Evolutionary conservation across 2,888 invertebrate species (phyloP).

Genomic region (Drosophila lutescens): DNA sequence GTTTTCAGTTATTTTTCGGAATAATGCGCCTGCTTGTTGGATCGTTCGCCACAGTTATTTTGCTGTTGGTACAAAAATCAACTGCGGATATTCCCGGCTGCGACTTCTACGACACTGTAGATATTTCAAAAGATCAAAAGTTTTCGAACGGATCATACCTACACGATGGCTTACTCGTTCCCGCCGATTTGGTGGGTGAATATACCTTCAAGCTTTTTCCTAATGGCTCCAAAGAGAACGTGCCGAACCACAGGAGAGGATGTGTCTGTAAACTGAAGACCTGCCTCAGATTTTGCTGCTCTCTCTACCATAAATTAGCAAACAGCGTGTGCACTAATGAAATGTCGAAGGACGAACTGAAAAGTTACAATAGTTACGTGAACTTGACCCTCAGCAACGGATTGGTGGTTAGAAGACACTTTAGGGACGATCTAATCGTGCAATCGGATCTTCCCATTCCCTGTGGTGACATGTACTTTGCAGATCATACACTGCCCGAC

Average conservation of each 20-base stretch:
- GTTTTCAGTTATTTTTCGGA: not conserved
- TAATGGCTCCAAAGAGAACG: slow-evolving; percentile 1
- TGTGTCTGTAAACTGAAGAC: slow-evolving; percentile 70
- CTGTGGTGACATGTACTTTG: not conserved
- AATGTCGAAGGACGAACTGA: not conserved
- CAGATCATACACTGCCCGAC: not conserved
- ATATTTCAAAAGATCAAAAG: slow-evolving; percentile 46
- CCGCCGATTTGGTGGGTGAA: slow-evolving; percentile 44
- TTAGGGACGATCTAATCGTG: slow-evolving; percentile 29
- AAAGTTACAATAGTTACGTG: slow-evolving; percentile 20
- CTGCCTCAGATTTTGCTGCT: slow-evolving; percentile 78
- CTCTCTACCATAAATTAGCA: not conserved
- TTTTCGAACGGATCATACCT: slow-evolving; percentile 63
- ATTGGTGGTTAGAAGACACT: slow-evolving; percentile 7
- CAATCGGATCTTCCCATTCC: not conserved
- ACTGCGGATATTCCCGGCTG: no score
- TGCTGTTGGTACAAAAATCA: no score
- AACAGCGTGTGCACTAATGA: not conserved
- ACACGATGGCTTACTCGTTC: slow-evolving; percentile 63
- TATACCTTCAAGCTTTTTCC: slow-evolving; percentile 32
- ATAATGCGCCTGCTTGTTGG: slow-evolving; percentile 4
- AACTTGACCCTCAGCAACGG: slow-evolving; percentile 33
- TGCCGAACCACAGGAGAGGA: slow-evolving; percentile 55
- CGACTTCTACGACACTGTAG: slow-evolving; percentile 67
- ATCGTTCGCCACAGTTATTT: not conserved